Evolutionary conservation across 2,797 vertebrate genomes (phyloP), one percentile per base, ranked within the genome.

Genomic region (Liparis tanakae): DNA sequence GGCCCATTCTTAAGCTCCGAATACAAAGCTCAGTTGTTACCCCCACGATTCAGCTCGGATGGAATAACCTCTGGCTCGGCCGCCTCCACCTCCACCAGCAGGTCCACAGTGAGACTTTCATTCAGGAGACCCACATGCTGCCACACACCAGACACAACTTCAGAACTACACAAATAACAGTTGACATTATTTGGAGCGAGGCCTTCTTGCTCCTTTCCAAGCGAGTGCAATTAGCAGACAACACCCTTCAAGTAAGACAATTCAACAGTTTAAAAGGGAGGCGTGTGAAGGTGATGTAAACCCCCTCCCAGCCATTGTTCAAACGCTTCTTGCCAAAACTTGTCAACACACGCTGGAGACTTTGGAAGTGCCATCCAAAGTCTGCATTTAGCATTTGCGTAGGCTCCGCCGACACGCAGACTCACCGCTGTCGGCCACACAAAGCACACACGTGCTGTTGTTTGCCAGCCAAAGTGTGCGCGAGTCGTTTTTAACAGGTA

Each of bases 1-100:
- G 74, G 60, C 36, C 67, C 70, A 53, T 85, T 82, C 58, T 80
- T 75, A 57, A 81, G 73, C 46, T 64, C 62, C 20, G 61, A 68
- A 84, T 74, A 78, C 81, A 82, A 78, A 76, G 67, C 72, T 72
- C 74, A 79, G 78, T 84, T 86, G 87, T 86, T 91, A 81, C 68
- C 50, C 70, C 76, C 57, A 68, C 63, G 71, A 71, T 83, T 80
- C 56, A 65, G 70, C 61, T 10, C 51, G 67, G 86, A 72, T 70
- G 67, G 70, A 78, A 86, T 14, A 77, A 75, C 66, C 65, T 70
- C 13, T 72, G 83, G 76, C 30, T 57, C 14, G 66, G 71, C 75
- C 76, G 71, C 55, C 58, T 67, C 69, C 46, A 51, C 63, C 80
- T 83, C 87, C 59, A 88, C 87, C 81, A 86, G 62, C 20, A 34